Base-by-base conservation (phyloP, 1,140 invertebrate genomes). In the Lithobius niger region DNA sequence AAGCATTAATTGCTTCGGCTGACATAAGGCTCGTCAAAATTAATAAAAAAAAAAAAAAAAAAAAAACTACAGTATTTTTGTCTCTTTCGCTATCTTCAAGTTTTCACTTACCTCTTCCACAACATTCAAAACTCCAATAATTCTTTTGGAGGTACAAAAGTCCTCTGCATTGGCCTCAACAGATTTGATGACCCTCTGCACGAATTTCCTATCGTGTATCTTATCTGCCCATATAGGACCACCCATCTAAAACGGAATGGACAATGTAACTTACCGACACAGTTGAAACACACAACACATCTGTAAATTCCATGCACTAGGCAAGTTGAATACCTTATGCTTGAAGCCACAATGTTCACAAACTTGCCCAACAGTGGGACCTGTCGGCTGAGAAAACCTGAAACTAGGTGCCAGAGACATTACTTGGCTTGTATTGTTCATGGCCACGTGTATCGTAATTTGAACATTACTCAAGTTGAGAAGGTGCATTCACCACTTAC, bases 151-250 rank as follows among this genome's bases (percentile, higher is more conserved):
- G 0, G 93, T 97, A 49, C 67, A 71, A 54, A 85, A 78, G 25
- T 68, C 60, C 59, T 42, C 61, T 57, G 60, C 58, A 36, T 66
- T 63, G n/a, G 59, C 54, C 15, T 66, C 57, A 0, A 75, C 60
- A 27, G 62, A 61, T 2, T 67, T 55, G 0, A 79, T 57, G 21
- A 83, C 61, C 40, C 73, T 68, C 2, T 69, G 52, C 0, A 98
- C 79, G 72, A 98, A 99, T 0, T 74, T 66, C 53, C 71, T 67
- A 64, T 90, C 76, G 67, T 97, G 91, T 27, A 98, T 75, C 13
- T 82, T 81, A 13, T 79, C 86, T 3, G 82, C 79, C 91, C 94
- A 99, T 57, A 99, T 84, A 0, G 96, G 96, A 18, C 96, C 96
- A 31, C 88, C 92, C 55, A 96, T 70, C 78, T 86, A 66, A 25